Evolutionary conservation across 2,113 vertebrate species (phyloP), one percentile per base, ranked within the genome.

Genomic region (Leucopsar rothschildi): DNA sequence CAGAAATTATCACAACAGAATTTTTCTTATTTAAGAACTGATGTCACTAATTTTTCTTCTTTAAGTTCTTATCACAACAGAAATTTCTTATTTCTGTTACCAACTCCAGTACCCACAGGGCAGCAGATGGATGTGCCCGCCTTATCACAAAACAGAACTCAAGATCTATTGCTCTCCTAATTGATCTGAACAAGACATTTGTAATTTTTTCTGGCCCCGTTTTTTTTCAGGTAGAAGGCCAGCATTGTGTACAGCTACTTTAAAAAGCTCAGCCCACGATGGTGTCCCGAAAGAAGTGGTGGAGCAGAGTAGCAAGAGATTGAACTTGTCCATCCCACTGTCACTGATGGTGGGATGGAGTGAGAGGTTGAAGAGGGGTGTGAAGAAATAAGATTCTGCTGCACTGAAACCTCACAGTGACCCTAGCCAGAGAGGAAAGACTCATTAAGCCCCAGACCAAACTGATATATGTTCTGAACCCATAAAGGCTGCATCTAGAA

Each of bases 381-480:
- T 60, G 56, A 29, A 87, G 44, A 50, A 60, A 17, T 10, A 22
- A 56, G 11, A 21, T 61, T 39, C 55, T 86, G 63, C 23, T 87
- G 49, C 19, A 8, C 3, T 47, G 52, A 35, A 42, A 64, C 47
- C 35, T 65, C 40, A 29, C 5, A 33, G 12, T 12, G 47, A 71
- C 23, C 40, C 39, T 8, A 20, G 5, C 31, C 60, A 60, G 45
- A 39, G 7, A 68, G 11, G 8, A 35, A 77, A 70, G 11, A 40
- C 29, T 49, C n/a, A 49, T 10, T 31, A 73, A 72, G 7, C 23
- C 35, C 64, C 15, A 53, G 61, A 72, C 40, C 31, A 78, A 82
- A 71, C 17, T 37, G 0, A 0, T 3, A 1, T 9, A 27, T 12
- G 7, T 19, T 79, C 66, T 33, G 59, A 81, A 52, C 52, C 18